Conservation (phyloP, 2,113 vertebrate genomes). For the Himantopus leucocephalus region DNA sequence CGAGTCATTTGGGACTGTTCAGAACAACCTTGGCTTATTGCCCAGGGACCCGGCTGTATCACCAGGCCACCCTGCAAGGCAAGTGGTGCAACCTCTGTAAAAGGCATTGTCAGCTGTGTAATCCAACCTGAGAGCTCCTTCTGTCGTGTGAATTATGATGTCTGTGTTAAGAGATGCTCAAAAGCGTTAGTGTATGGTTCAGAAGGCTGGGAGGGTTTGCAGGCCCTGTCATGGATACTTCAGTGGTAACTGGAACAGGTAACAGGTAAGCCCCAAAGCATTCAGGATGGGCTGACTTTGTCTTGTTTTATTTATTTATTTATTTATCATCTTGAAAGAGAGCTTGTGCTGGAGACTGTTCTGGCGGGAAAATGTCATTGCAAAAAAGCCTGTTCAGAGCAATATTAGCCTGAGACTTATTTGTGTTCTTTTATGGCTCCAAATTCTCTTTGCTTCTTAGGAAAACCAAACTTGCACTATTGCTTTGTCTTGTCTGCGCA, state of each 20-base stretch:
- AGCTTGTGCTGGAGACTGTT: not conserved
- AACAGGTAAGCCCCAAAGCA: not conserved
- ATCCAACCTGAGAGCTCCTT: not conserved
- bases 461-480: not conserved
- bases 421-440: not conserved
- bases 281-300: not conserved
- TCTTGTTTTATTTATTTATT: not conserved
- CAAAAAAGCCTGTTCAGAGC: not conserved
- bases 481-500: fast-evolving
- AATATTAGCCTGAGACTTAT: not conserved
- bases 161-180: not conserved
- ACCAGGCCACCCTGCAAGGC: not conserved
- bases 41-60: not conserved
- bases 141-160: not conserved
- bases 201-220: not conserved
- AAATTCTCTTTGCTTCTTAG: not conserved
- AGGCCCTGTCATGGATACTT: not conserved
- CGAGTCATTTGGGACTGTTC: not conserved
- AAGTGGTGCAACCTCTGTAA: not conserved
- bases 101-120: not conserved
- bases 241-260: not conserved
- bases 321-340: not conserved
- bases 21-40: not conserved
- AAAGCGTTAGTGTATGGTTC: not conserved
- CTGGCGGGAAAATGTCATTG: not conserved